A percentile compares a stretch with the other conserved stretches of the same genome.
phyloP scores from a whole-genome alignment of 2,888 invertebrate genomes.

The Eremobia ochroleuca region DNA sequence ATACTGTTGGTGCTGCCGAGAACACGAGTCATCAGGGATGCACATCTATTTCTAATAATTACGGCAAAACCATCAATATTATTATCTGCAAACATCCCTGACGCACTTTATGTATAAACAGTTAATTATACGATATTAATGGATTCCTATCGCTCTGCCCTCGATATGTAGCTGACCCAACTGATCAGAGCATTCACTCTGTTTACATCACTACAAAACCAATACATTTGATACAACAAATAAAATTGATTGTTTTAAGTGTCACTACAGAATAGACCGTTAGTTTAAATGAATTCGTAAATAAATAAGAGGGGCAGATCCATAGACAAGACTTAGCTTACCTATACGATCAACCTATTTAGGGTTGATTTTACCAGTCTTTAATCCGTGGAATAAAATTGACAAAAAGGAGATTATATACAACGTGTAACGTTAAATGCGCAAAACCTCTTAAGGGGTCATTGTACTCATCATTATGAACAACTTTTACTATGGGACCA shows the following conservation, averaged over 20 bases:
- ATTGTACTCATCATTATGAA: too few relatives aligned
- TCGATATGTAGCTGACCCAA: conserved; percentile 21
- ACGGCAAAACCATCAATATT: too few relatives aligned
- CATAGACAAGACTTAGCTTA: neutral
- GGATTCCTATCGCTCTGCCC: neutral
- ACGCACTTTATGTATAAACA: neutral
- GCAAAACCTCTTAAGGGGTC: too few relatives aligned
- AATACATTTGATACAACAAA: conserved; percentile 4
- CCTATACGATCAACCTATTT: neutral
- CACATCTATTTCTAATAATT: too few relatives aligned
- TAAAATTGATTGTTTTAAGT: neutral
- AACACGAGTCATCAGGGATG: too few relatives aligned
- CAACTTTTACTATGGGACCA: too few relatives aligned
- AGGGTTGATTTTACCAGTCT: too few relatives aligned
- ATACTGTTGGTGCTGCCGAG: too few relatives aligned
- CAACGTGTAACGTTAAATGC: too few relatives aligned
- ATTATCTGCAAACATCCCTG: too few relatives aligned
- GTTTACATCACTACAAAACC: conserved; percentile 21
- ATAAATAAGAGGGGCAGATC: neutral
- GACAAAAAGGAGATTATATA: too few relatives aligned
- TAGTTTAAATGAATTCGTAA: neutral
- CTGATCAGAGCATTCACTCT: conserved; percentile 38
- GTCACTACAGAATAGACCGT: neutral
- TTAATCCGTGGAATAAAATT: too few relatives aligned
- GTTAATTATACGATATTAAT: neutral